A percentile compares a stretch with the other conserved stretches of the same genome.
Evolutionary conservation across 92 coral and sea anemone species (phyloP).

Genomic region (Palythoa heliodiscus): DNA sequence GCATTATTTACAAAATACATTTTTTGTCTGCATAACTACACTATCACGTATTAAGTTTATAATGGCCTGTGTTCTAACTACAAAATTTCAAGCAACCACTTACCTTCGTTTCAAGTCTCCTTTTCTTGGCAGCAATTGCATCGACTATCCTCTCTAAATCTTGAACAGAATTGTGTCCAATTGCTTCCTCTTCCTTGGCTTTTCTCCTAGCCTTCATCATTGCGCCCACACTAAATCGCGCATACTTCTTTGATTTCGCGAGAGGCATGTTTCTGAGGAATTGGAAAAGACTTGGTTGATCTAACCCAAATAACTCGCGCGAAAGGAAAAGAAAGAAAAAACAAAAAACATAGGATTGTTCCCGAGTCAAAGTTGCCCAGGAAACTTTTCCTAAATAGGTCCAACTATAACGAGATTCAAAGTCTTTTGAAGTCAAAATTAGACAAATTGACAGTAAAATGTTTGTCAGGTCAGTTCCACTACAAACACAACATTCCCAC

Average conservation of each 20-base stretch:
- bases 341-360: conserved; percentile 70
- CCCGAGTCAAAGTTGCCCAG: conserved; percentile 40
- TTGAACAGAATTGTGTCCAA: conserved; percentile 52
- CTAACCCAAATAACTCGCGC: conserved; percentile 47
- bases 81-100: conserved; percentile 18
- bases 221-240: conserved; percentile 57
- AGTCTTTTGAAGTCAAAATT: conserved; percentile 66
- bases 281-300: conserved; percentile 35
- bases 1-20: conserved; percentile 11
- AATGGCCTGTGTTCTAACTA: conserved; percentile 29
- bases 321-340: conserved; percentile 37
- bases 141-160: conserved; percentile 43
- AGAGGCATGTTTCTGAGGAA: conserved; percentile 60
- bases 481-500: conserved; percentile 10
- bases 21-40: conserved; percentile 14
- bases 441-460: conserved; percentile 27
- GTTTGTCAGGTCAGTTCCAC: not conserved
- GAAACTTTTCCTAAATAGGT: conserved; percentile 31
- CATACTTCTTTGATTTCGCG: conserved; percentile 49
- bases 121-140: conserved; percentile 46
- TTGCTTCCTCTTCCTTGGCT: conserved; percentile 46
- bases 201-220: conserved; percentile 66
- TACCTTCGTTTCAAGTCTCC: conserved; percentile 53
- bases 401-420: conserved; percentile 46
- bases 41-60: conserved; percentile 10